Base-by-base conservation (phyloP, 2,888 invertebrate species). In the Aphidoletes aphidimyza region DNA sequence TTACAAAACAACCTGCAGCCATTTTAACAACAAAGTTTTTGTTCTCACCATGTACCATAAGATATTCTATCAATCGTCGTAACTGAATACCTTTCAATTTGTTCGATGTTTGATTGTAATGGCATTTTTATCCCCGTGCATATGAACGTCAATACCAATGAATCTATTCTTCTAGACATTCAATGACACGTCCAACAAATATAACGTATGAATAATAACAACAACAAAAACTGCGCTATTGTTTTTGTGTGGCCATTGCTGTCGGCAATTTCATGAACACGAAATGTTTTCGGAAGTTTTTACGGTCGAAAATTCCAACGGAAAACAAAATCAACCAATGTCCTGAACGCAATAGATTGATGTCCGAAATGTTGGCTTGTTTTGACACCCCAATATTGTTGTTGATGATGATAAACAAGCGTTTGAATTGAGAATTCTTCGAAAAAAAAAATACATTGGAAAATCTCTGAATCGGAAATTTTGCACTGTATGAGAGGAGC, bases 381-480 rank as follows among this genome's bases (percentile, higher is more conserved):
- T 69, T 69, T 34, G 69, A 69, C 69, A 69, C 17, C 14, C 26
- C 30, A 69, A 30, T 69, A n/a, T 69, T 69, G n/a, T n/a, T n/a
- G n/a, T 14, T 69, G 69, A 69, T 69, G 30, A 69, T 30, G 69
- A 69, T 69, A 69, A 54, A 54, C 54, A 54, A 54, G 69, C 69
- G 2, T 11, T 11, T 0, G 14, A 69, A 69, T 30, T 30, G 14
- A 11, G 69, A 14, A 69, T 8, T 69, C 69, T 69, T 69, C n/a
- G n/a, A n/a, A n/a, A n/a, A n/a, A n/a, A n/a, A n/a, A n/a, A n/a
- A n/a, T n/a, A n/a, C n/a, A n/a, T n/a, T n/a, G n/a, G n/a, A n/a
- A n/a, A n/a, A n/a, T n/a, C n/a, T n/a, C n/a, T 30, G 69, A 69
- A 34, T 69, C 34, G 69, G 30, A 69, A 69, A 69, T 69, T 69